phyloP scores from a whole-genome alignment of 2,113 vertebrate genomes.

The Rhynchopsitta pachyrhyncha region DNA sequence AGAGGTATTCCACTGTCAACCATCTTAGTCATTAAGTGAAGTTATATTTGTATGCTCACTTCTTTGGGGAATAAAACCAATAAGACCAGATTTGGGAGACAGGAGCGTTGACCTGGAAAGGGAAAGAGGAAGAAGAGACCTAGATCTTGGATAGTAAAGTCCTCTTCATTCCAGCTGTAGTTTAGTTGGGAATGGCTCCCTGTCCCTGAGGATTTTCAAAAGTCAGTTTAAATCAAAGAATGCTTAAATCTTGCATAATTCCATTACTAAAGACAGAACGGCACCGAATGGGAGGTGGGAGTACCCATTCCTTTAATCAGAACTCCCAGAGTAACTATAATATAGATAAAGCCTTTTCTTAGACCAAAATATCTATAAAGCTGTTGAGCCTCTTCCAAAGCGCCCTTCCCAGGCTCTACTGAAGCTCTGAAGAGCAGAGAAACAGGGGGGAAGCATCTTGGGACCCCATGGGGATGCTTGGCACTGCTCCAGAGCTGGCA shows the following conservation, averaged over 20 bases:
- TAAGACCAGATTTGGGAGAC: background rate
- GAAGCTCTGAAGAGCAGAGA: rapidly evolving
- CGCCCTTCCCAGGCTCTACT: background rate
- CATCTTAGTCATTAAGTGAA: background rate
- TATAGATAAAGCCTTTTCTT: background rate
- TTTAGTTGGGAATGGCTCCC: background rate
- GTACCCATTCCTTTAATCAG: background rate
- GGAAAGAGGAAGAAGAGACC: background rate
- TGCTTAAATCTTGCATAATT: background rate
- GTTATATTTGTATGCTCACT: background rate
- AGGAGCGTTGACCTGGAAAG: background rate
- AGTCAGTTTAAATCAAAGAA: background rate
- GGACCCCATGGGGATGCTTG: background rate
- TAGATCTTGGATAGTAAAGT: background rate
- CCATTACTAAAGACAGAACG: background rate
- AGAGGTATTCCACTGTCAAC: background rate
- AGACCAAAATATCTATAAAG: background rate
- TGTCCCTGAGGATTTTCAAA: background rate
- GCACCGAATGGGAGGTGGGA: background rate
- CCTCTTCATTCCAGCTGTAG: background rate
- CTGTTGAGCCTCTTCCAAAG: background rate
- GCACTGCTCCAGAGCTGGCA: background rate
- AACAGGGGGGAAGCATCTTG: rapidly evolving
- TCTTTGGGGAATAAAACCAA: background rate
- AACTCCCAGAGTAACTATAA: background rate